These are phyloP conservation scores for Megaceryle maxima DNA, from an alignment of 2,113 vertebrate species.

Conservation along the genomic window DNA sequence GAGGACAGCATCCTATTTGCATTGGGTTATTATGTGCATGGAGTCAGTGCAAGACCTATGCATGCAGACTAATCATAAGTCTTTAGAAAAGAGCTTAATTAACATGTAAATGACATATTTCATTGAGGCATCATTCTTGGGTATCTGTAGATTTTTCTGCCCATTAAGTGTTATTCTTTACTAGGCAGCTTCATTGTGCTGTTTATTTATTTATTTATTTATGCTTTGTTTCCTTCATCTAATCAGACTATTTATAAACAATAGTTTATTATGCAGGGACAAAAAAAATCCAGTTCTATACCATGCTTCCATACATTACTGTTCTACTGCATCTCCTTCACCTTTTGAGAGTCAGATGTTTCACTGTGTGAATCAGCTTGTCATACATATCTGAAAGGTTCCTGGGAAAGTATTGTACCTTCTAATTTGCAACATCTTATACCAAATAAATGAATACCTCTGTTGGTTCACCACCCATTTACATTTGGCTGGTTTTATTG, in stretches of 20 bases:
- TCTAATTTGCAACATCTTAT: not conserved
- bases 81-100: not conserved
- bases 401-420: not conserved
- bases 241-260: not conserved
- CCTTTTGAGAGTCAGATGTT: conserved; percentile 36
- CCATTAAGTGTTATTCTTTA: not conserved
- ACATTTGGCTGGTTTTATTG: not conserved
- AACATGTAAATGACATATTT: not conserved
- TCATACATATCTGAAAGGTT: not conserved
- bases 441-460: not conserved
- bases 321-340: conserved; percentile 26
- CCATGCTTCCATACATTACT: not conserved
- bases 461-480: not conserved
- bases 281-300: not conserved
- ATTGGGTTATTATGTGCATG: not conserved
- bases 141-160: not conserved
- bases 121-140: not conserved
- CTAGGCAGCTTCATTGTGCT: not conserved
- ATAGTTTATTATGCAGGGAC: not conserved
- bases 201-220: not conserved
- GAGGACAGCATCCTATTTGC: not conserved
- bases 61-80: not conserved
- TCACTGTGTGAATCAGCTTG: conserved; percentile 20
- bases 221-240: not conserved
- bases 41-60: not conserved